Evolutionary conservation across 1,140 invertebrate genomes (phyloP).

Genomic region (Amphibalanus amphitrite): DNA sequence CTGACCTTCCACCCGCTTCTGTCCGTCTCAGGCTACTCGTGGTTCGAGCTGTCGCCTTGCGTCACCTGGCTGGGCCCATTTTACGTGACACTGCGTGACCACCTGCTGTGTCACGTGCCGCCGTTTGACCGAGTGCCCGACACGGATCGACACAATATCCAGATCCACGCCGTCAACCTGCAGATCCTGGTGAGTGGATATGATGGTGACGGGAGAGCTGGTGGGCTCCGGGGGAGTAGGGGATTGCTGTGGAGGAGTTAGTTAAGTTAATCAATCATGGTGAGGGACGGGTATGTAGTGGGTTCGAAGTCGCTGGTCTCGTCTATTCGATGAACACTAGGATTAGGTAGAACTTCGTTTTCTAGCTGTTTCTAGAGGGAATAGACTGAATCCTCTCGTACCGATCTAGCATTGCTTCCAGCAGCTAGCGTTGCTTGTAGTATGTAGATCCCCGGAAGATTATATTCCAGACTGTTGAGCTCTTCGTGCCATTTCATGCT

Average conservation of each 20-base stretch:
- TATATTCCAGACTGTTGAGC: too few relatives aligned
- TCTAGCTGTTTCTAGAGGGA: not conserved
- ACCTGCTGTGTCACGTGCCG: slow-evolving; percentile 39
- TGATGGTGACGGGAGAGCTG: not conserved
- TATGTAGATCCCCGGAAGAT: too few relatives aligned
- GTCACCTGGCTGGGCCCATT: slow-evolving; percentile 63
- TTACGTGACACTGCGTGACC: slow-evolving; percentile 44
- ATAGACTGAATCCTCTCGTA: too few relatives aligned
- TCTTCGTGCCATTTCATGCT: not conserved
- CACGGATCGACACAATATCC: slow-evolving; percentile 72
- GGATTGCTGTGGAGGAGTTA: too few relatives aligned
- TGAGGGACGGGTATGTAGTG: too few relatives aligned
- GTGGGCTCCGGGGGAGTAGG: not conserved
- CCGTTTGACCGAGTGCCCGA: slow-evolving; percentile 32
- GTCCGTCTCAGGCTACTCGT: slow-evolving; percentile 49
- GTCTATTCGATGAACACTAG: not conserved
- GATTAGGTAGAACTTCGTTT: not conserved
- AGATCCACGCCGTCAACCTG: slow-evolving; percentile 66
- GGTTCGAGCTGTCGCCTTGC: slow-evolving; percentile 53
- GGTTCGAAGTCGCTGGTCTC: not conserved
- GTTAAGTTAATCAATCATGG: too few relatives aligned
- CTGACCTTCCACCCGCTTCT: too few relatives aligned
- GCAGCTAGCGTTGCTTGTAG: too few relatives aligned
- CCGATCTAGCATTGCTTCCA: too few relatives aligned
- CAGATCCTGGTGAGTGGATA: slow-evolving; percentile 59